A percentile compares a stretch with the other conserved stretches of the same genome.
These are phyloP conservation scores for Austrofundulus limnaeus DNA, from an alignment of 2,113 vertebrate species.

Conservation along the genomic window DNA sequence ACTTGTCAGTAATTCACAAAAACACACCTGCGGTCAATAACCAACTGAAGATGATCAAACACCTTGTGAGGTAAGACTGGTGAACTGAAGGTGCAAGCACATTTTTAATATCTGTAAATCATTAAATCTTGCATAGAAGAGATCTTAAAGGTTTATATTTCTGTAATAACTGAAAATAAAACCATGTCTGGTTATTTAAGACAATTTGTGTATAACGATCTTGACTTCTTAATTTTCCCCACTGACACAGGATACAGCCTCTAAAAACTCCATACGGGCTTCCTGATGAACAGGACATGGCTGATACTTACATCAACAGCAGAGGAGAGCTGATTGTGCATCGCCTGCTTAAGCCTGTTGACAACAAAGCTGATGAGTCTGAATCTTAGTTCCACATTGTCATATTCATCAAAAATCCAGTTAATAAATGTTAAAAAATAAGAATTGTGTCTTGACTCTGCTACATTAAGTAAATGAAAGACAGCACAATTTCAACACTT, in stretches of 20 bases:
- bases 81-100: neutral
- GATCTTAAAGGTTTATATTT: too few relatives aligned
- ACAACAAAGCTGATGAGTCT: constrained; percentile 73
- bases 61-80: constrained; percentile 88
- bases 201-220: neutral
- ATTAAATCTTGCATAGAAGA: neutral
- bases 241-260: constrained; percentile 84
- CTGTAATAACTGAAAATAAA: too few relatives aligned
- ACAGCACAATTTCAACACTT: too few relatives aligned
- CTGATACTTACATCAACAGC: constrained; percentile 83
- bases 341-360: constrained; percentile 72
- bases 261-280: constrained; percentile 89
- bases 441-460: neutral
- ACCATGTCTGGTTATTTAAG: too few relatives aligned
- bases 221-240: neutral
- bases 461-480: neutral
- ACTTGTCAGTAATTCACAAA: constrained; percentile 88
- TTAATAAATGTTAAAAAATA: neutral
- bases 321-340: constrained; percentile 87
- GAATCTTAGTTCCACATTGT: constrained; percentile 65
- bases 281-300: constrained; percentile 88
- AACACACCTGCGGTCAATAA: constrained; percentile 91
- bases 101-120: neutral
- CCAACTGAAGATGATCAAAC: constrained; percentile 90
- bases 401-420: neutral